These are phyloP conservation scores for Drosophila nr. perissopoda DNA, from an alignment of 2,888 invertebrate species.

Conservation along the genomic window DNA sequence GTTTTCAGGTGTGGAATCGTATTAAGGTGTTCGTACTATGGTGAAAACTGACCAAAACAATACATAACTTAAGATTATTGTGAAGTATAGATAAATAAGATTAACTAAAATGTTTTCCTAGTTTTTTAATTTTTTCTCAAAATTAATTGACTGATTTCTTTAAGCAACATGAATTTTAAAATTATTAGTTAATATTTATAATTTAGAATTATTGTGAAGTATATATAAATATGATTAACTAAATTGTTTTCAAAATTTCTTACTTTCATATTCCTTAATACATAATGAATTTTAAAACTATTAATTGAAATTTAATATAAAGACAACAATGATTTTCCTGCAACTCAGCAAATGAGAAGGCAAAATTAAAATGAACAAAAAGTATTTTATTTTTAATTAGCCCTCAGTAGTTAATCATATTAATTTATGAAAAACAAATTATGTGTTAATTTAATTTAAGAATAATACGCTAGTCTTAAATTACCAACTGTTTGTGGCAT, in stretches of 20 bases:
- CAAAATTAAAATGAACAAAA: neutral
- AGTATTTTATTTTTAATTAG: neutral
- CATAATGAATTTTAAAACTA: too few species aligned
- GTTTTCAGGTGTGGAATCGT: slow-evolving; percentile 71
- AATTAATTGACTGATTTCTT: neutral
- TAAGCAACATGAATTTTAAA: neutral
- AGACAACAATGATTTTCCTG: neutral
- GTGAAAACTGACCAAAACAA: neutral
- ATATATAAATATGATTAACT: neutral
- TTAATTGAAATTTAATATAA: neutral
- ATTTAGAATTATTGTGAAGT: neutral
- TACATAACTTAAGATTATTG: neutral
- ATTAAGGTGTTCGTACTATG: slow-evolving; percentile 57
- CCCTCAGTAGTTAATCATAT: too few species aligned
- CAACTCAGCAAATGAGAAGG: neutral
- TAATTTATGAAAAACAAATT: neutral
- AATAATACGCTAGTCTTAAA: neutral
- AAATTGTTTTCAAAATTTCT: too few species aligned
- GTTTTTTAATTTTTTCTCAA: neutral
- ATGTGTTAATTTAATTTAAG: neutral
- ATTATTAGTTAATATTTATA: neutral
- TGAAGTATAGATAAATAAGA: neutral
- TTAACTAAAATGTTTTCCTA: neutral
- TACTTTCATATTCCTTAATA: too few species aligned
- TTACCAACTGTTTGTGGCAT: neutral